Conservation (phyloP, 2,797 vertebrate genomes). For the Dermochelys coriacea region DNA sequence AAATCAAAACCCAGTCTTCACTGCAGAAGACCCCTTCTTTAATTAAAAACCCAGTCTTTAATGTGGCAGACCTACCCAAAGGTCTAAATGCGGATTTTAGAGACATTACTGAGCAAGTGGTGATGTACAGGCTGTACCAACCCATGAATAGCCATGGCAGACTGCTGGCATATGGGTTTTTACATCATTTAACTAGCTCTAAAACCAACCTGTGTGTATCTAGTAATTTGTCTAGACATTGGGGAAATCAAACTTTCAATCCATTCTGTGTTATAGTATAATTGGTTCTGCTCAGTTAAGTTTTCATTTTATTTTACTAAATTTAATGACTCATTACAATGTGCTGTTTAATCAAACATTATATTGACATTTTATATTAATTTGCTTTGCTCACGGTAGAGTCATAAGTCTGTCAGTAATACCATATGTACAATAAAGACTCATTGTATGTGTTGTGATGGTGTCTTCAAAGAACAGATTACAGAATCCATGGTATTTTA, state of each 20-base stretch:
- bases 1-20: not conserved
- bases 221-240: constrained; percentile 72
- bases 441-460: not conserved
- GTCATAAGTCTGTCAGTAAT: not conserved
- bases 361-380: constrained; percentile 51
- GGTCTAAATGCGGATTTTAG: not conserved
- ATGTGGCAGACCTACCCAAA: constrained; percentile 9
- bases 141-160: not conserved
- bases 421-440: fast-evolving
- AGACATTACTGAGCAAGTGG: no score
- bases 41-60: not conserved
- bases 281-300: constrained; percentile 66
- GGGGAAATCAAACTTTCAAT: constrained; percentile 51
- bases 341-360: constrained; percentile 49
- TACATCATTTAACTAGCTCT: constrained; percentile 36
- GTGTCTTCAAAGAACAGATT: not conserved
- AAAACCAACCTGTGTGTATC: constrained; percentile 55
- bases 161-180: constrained; percentile 43
- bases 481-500: not conserved
- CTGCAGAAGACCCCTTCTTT: no score
- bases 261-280: constrained; percentile 59
- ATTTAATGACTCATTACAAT: constrained; percentile 63
- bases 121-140: no score
- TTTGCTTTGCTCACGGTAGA: constrained; percentile 9
- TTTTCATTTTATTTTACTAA: constrained; percentile 67